These are phyloP conservation scores for Bostrychus sinensis DNA, from an alignment of 2,113 vertebrate species.

Conservation along the genomic window DNA sequence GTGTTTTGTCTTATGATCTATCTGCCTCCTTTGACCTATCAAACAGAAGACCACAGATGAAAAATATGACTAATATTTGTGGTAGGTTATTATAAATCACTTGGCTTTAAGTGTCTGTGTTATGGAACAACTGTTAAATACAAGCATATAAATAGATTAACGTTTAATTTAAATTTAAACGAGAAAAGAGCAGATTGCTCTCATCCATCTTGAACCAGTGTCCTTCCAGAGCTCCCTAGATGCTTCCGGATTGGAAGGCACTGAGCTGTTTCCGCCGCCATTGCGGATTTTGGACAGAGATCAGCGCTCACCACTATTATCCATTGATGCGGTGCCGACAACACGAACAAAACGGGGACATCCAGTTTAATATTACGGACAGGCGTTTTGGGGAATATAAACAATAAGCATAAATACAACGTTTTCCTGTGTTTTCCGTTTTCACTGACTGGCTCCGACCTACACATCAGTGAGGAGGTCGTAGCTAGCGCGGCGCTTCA, in stretches of 20 bases:
- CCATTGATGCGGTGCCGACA: slow-evolving; percentile 73
- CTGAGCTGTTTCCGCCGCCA: slow-evolving; percentile 87
- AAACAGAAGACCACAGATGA: too few species aligned
- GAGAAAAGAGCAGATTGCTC: background rate
- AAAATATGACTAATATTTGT: too few species aligned
- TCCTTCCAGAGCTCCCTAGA: slow-evolving; percentile 81
- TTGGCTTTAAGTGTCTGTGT: too few species aligned
- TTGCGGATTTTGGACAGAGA: slow-evolving; percentile 86
- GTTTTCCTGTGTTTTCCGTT: slow-evolving; percentile 23
- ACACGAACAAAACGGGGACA: slow-evolving; percentile 36
- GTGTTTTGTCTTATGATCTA: too few species aligned
- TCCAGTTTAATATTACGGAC: slow-evolving; percentile 12
- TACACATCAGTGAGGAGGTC: slow-evolving; percentile 77
- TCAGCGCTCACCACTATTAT: slow-evolving; percentile 67
- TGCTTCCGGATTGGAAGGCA: slow-evolving; percentile 85
- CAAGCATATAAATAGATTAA: background rate
- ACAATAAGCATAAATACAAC: background rate
- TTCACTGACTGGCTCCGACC: slow-evolving; percentile 66
- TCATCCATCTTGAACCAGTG: slow-evolving; percentile 49
- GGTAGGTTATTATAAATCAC: too few species aligned
- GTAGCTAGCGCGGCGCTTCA: slow-evolving; percentile 73
- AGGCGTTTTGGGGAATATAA: slow-evolving; percentile 27
- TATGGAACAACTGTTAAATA: too few species aligned
- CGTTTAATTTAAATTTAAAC: background rate
- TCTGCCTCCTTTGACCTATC: too few species aligned